phyloP scores from a whole-genome alignment of 1,140 invertebrate genomes.

The Bombus sibiricus region DNA sequence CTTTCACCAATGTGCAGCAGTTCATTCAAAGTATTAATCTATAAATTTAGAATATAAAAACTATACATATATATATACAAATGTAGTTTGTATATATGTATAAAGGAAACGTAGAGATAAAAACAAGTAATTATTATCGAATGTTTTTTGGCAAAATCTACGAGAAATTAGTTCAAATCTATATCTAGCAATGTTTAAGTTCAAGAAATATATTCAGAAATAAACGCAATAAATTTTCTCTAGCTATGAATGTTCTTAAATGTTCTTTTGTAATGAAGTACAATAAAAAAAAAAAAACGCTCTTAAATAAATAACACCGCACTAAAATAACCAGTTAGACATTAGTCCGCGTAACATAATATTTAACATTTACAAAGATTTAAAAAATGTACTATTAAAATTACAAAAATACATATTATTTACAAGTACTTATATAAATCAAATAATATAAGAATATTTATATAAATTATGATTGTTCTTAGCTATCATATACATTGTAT shows the following conservation, averaged over 20 bases:
- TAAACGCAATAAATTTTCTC: no score
- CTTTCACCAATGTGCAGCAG: background rate
- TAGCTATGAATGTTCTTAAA: background rate
- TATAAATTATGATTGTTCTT: conserved; percentile 66
- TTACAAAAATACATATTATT: conserved; percentile 60
- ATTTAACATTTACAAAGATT: background rate
- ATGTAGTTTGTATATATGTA: no score
- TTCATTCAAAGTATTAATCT: background rate
- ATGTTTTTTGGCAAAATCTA: no score
- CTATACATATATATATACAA: no score
- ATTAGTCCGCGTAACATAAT: no score
- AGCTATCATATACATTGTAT: conserved; percentile 76
- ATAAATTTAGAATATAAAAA: no score
- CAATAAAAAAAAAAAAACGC: background rate
- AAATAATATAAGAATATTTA: conserved; percentile 40
- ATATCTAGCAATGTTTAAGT: no score
- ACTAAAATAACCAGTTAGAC: conserved; percentile 10
- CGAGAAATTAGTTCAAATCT: no score
- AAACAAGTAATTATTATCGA: background rate
- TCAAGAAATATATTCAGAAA: no score
- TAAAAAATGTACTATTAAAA: conserved; percentile 7
- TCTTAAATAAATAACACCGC: conserved; percentile 15
- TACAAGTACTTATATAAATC: conserved; percentile 54
- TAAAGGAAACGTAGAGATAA: no score
- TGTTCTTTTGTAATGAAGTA: no score